phyloP scores from a whole-genome alignment of 2,113 vertebrate species.

The Ahaetulla prasina region DNA sequence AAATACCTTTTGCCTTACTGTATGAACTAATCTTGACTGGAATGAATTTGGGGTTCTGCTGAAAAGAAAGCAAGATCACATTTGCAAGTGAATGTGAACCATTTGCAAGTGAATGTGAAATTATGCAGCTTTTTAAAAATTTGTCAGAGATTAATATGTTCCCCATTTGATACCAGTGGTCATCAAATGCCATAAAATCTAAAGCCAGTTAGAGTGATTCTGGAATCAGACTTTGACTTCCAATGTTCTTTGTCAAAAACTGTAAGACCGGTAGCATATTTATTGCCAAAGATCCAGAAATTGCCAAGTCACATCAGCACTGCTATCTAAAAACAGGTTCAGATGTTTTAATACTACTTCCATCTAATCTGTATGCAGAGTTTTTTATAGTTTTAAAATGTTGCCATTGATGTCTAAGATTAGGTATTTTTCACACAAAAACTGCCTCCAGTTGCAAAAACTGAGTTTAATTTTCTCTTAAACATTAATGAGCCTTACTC shows the following conservation, averaged over 20 bases:
- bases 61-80: neutral
- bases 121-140: neutral
- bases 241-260: too few species aligned
- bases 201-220: neutral
- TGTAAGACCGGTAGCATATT: neutral
- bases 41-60: neutral
- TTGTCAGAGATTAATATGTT: neutral
- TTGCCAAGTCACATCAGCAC: slow-evolving; percentile 44
- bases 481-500: neutral
- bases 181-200: neutral
- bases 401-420: slow-evolving; percentile 23
- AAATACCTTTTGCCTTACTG: neutral
- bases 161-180: neutral
- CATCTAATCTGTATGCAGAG: slow-evolving; percentile 46
- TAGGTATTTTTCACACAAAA: slow-evolving; percentile 1
- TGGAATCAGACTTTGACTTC: neutral
- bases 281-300: slow-evolving; percentile 21
- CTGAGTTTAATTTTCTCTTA: neutral
- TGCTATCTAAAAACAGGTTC: slow-evolving; percentile 46
- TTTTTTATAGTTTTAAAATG: slow-evolving; percentile 19
- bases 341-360: slow-evolving; percentile 52
- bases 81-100: neutral
- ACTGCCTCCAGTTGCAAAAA: slow-evolving; percentile 6
- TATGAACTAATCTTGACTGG: neutral
- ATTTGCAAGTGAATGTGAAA: neutral